These are phyloP conservation scores for Pardalotus punctatus DNA, from an alignment of 2,113 vertebrate genomes.

Conservation along the genomic window DNA sequence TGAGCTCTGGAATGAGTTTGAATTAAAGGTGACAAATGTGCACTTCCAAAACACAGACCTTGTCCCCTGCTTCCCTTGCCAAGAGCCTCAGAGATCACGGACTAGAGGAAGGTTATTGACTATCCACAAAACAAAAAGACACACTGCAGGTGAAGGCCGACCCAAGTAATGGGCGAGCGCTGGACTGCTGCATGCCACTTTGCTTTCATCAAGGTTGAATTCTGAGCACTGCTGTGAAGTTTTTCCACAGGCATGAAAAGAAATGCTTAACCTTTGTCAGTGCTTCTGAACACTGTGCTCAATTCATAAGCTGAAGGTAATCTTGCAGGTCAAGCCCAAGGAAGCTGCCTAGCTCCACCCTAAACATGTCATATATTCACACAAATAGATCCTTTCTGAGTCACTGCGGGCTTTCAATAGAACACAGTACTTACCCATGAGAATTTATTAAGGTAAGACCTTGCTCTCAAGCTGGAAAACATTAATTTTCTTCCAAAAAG, in stretches of 20 bases:
- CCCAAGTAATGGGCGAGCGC: neutral
- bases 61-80: neutral
- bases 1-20: neutral
- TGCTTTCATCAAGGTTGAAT: neutral
- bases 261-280: neutral
- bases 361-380: neutral
- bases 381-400: neutral
- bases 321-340: neutral
- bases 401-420: neutral
- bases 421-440: neutral
- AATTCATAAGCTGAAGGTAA: neutral
- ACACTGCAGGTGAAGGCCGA: neutral
- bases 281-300: neutral
- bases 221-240: neutral
- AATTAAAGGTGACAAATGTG: neutral
- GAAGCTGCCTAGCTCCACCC: neutral
- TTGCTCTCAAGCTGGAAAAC: slow-evolving; percentile 30
- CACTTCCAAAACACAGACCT: neutral
- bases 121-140: neutral
- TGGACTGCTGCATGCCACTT: neutral
- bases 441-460: slow-evolving; percentile 17
- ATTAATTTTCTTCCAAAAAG: slow-evolving; percentile 10
- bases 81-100: neutral
- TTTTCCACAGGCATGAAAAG: neutral
- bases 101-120: neutral